Base-by-base conservation (phyloP, 2,797 vertebrate genomes). In the Florisuga fusca region DNA sequence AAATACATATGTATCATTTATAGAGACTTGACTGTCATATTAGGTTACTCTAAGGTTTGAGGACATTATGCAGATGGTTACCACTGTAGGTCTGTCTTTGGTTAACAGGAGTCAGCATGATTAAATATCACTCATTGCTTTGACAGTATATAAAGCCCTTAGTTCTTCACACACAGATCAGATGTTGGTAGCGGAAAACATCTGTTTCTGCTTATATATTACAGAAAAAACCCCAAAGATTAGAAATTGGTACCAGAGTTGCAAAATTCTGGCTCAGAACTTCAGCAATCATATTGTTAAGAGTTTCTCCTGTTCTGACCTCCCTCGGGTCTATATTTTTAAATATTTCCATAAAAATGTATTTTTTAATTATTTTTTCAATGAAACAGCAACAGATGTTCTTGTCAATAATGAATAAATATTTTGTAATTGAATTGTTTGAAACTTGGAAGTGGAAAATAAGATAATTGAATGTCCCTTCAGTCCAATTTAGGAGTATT, bases 131-230 rank as follows among this genome's bases (percentile, higher is more conserved):
- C 20, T 87, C 71, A 84, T 61, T 91, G 71, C 15, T 89, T 80
- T 94, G 80, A 94, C 57, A 74, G 51, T 57, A 88, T 59, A 58
- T 54, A 88, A 91, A 71, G 45, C 36, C 36, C 36, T 79, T 82
- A 93, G 82, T 87, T 89, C 77, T 91, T 94, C 84, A 93, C 74
- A 76, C 48, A 83, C 41, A 77, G 55, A 87, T 97, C 93, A 91
- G 85, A 83, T 87, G 71, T 64, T 76, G 43, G 33, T 64, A 51
- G 50, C 50, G 71, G 43, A 90, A 85, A 95, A 91, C 93, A 95
- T 93, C 83, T 95, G 91, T 76, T 96, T 82, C 87, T 94, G 53
- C 27, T 90, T n/a, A 76, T 55, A 33, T 48, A 74, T 51, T 50
- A 53, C 1, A 59, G 64, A 15, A 62, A 54, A 72, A 89, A 80